phyloP scores from a whole-genome alignment of 2,113 vertebrate species.

The Galeopterus variegatus region DNA sequence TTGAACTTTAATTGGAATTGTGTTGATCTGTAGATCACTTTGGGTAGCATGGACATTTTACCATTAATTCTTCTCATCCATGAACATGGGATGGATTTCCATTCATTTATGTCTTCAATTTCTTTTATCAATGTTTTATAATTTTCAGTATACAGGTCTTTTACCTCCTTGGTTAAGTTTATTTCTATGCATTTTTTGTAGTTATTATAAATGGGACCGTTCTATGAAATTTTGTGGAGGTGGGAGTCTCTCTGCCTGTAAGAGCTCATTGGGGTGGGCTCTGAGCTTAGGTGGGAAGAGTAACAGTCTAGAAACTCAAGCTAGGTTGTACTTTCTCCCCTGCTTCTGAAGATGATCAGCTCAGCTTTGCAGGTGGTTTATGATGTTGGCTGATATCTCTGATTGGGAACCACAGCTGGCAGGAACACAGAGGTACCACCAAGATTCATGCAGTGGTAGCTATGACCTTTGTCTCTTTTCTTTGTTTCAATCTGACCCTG shows the following conservation, averaged over 20 bases:
- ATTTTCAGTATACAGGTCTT: no score
- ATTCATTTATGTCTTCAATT: no score
- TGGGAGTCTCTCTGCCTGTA: not conserved
- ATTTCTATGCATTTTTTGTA: not conserved
- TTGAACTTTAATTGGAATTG: no score
- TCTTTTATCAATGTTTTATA: no score
- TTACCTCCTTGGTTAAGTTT: not conserved
- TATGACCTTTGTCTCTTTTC: not conserved
- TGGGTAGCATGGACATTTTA: no score
- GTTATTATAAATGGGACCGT: no score
- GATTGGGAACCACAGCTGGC: not conserved
- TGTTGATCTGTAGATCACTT: no score
- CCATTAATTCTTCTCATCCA: no score
- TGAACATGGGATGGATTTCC: no score
- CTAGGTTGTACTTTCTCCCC: not conserved
- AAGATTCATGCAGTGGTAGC: not conserved
- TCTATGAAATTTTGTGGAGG: not conserved
- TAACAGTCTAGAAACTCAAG: not conserved
- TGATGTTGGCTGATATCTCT: not conserved
- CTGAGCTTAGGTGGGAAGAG: not conserved
- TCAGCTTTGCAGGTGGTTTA: not conserved
- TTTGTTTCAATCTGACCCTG: not conserved
- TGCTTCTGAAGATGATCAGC: not conserved
- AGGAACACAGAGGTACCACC: not conserved
- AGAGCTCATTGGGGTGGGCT: not conserved